phyloP scores from a whole-genome alignment of 1,140 invertebrate genomes.

The Yoshiicerus persimilis region DNA sequence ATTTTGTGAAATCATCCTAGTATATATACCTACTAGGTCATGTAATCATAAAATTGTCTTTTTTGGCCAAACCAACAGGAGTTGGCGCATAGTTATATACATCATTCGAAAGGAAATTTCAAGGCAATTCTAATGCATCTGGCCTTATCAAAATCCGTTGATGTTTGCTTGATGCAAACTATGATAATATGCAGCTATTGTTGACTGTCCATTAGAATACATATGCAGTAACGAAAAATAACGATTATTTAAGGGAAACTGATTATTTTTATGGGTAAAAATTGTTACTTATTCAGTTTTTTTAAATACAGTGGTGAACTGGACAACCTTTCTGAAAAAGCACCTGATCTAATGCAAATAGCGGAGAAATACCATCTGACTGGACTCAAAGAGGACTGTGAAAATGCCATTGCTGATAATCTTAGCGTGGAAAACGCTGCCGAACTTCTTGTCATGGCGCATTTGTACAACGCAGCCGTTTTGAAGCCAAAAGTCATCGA shows the following conservation, averaged over 20 bases:
- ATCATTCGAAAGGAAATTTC: no score
- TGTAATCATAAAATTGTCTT: no score
- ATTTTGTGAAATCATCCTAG: no score
- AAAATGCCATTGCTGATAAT: conserved; percentile 40
- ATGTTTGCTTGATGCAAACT: no score
- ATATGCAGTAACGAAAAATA: conserved; percentile 11
- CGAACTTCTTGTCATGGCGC: conserved; percentile 46
- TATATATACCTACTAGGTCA: no score
- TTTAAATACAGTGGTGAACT: conserved; percentile 40
- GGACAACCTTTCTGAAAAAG: conserved; percentile 36
- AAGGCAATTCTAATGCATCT: no score
- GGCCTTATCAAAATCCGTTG: no score
- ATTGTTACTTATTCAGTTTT: background rate
- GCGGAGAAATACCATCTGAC: conserved; percentile 46
- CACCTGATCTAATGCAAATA: conserved; percentile 45
- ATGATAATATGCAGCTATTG: no score
- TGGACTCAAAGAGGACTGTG: conserved; percentile 48
- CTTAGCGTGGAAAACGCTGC: conserved; percentile 44
- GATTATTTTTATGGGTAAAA: background rate
- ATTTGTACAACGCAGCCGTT: conserved; percentile 39
- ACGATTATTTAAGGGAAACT: background rate
- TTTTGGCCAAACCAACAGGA: no score
- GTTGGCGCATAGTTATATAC: no score
- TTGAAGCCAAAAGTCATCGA: conserved; percentile 46
- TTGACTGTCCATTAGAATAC: no score